phyloP scores from a whole-genome alignment of 2,888 invertebrate genomes.

The Hemithea aestivaria region DNA sequence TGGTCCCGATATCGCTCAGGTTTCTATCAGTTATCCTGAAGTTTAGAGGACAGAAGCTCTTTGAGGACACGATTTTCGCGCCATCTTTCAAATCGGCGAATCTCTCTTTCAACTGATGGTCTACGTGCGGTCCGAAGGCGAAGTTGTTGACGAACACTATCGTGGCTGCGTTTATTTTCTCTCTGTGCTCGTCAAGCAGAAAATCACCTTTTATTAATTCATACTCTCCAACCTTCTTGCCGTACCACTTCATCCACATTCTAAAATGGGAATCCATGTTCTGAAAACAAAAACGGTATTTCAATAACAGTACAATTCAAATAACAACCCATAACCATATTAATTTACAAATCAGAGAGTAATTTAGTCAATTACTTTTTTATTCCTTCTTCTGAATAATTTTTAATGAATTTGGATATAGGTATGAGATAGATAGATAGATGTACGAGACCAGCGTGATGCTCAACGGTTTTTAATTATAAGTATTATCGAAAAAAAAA shows the following conservation, averaged over 20 bases:
- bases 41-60: slow-evolving; percentile 99
- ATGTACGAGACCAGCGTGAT: no score
- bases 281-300: slow-evolving; percentile 76
- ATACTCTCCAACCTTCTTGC: slow-evolving; percentile 95
- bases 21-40: slow-evolving; percentile 99
- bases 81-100: slow-evolving; percentile 98
- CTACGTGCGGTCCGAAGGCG: slow-evolving; percentile 98
- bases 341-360: no score
- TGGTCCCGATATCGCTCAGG: slow-evolving; percentile 98
- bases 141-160: slow-evolving; percentile 99
- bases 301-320: no score
- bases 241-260: slow-evolving; percentile 99
- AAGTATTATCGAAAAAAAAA: no score
- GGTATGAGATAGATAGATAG: no score
- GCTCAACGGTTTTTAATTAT: no score
- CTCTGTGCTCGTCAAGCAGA: slow-evolving; percentile 92
- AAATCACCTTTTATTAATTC: slow-evolving; percentile 97
- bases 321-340: no score
- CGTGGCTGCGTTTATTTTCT: slow-evolving; percentile 95
- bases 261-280: slow-evolving; percentile 94
- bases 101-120: slow-evolving; percentile 96
- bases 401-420: no score
- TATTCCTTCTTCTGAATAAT: no score
- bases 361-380: no score
- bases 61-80: slow-evolving; percentile 98